A percentile compares a stretch with the other conserved stretches of the same genome.
These are phyloP conservation scores for Cryptus viduatorius DNA, from an alignment of 2,888 invertebrate genomes.

Conservation along the genomic window DNA sequence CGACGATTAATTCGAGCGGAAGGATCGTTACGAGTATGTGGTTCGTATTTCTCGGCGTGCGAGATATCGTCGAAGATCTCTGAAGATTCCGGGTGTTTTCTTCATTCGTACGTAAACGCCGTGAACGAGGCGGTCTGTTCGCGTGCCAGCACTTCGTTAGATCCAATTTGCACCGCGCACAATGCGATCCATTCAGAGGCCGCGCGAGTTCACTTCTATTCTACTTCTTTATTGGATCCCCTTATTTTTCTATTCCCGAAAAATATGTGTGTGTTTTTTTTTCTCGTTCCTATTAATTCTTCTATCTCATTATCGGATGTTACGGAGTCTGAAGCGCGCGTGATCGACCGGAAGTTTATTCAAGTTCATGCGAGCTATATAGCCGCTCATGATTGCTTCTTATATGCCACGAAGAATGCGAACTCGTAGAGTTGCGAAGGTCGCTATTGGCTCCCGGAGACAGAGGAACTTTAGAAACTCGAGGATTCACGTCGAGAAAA, in stretches of 20 bases:
- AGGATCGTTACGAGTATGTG: background rate
- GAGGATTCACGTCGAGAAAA: conserved; percentile 57
- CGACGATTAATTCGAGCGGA: conserved; percentile 12
- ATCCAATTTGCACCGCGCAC: conserved; percentile 61
- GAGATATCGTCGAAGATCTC: conserved; percentile 25
- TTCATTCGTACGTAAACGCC: conserved; percentile 27
- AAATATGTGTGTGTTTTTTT: background rate
- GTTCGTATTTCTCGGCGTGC: conserved; percentile 16
- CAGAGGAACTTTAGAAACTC: conserved; percentile 61
- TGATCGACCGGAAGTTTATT: conserved; percentile 58
- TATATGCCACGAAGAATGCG: conserved; percentile 36
- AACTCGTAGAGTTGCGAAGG: conserved; percentile 38
- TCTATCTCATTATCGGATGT: conserved; percentile 37
- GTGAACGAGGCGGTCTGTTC: conserved; percentile 50
- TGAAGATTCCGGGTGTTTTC: conserved; percentile 32
- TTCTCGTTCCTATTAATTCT: background rate
- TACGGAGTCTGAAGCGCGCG: conserved; percentile 41
- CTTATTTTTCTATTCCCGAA: conserved; percentile 38
- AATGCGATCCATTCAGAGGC: conserved; percentile 52
- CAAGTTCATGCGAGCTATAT: conserved; percentile 18
- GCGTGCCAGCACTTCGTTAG: conserved; percentile 66
- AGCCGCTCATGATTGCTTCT: background rate
- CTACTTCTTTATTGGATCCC: conserved; percentile 27
- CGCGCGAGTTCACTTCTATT: conserved; percentile 22
- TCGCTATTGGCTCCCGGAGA: conserved; percentile 38